A percentile compares a stretch with the other conserved stretches of the same genome.
Evolutionary conservation across 1,140 invertebrate genomes (phyloP).

Genomic region (Drosophila serrata): DNA sequence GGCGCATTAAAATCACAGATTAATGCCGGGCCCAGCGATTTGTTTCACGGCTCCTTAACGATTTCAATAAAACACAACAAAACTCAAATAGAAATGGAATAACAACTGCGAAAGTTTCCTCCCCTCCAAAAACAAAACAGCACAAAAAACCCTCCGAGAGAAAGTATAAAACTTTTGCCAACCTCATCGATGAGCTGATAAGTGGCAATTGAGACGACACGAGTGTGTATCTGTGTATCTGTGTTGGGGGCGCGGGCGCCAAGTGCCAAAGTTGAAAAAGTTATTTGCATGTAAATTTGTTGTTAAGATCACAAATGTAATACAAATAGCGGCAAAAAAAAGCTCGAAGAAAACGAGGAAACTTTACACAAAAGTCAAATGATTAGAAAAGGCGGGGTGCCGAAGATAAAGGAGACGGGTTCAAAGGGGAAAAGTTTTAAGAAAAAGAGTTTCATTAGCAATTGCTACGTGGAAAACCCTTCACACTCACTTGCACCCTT

Average conservation of each 20-base stretch:
- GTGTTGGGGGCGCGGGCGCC: slow-evolving; percentile 19
- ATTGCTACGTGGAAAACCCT: slow-evolving; percentile 47
- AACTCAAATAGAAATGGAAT: slow-evolving; percentile 34
- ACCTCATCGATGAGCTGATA: slow-evolving; percentile 81
- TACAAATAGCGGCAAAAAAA: slow-evolving; percentile 61
- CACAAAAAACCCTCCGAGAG: neutral
- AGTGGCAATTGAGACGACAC: slow-evolving; percentile 76
- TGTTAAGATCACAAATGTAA: slow-evolving; percentile 80
- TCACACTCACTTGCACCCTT: slow-evolving; percentile 4
- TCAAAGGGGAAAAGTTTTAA: slow-evolving; percentile 33
- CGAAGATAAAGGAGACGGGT: slow-evolving; percentile 7
- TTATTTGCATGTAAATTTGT: slow-evolving; percentile 84
- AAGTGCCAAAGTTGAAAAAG: slow-evolving; percentile 81
- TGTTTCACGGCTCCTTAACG: slow-evolving; percentile 46
- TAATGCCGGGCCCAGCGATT: slow-evolving; percentile 61
- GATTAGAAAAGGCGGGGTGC: slow-evolving; percentile 23
- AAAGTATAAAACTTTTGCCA: slow-evolving; percentile 54
- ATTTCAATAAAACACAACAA: slow-evolving; percentile 58
- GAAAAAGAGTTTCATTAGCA: slow-evolving; percentile 73
- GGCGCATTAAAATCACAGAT: slow-evolving; percentile 75
- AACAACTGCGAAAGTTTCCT: slow-evolving; percentile 52
- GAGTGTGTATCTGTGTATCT: slow-evolving; percentile 27
- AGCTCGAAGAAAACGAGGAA: slow-evolving; percentile 35
- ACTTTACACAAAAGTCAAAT: slow-evolving; percentile 76
- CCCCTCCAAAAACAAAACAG: neutral